A percentile compares a stretch with the other conserved stretches of the same genome.
phyloP scores from a whole-genome alignment of 2,113 vertebrate genomes.

The Pomatostomus ruficeps region DNA sequence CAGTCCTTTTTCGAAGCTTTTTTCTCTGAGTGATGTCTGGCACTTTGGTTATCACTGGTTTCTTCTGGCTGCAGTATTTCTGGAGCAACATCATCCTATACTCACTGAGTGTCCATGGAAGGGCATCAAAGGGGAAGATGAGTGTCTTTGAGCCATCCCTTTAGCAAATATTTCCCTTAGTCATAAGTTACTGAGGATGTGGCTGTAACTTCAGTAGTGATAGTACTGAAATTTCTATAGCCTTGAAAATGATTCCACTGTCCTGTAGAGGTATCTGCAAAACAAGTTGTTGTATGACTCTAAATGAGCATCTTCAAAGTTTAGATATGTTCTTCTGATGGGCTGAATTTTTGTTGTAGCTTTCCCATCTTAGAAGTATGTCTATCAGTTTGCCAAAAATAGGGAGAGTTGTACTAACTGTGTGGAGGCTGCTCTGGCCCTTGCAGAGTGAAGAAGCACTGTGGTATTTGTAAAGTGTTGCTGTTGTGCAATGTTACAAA shows the following conservation, averaged over 20 bases:
- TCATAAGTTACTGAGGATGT: not conserved
- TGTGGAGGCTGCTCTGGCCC: not conserved
- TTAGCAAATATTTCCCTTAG: not conserved
- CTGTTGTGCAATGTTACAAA: not conserved
- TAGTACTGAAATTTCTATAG: not conserved
- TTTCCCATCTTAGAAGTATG: not conserved
- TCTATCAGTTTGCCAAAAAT: not conserved
- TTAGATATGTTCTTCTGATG: not conserved
- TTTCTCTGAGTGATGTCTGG: not conserved
- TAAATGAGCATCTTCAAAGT: not conserved
- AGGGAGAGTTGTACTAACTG: not conserved
- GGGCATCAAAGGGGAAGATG: not conserved
- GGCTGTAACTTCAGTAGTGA: not conserved
- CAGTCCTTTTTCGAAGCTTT: accelerated
- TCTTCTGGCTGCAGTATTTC: not conserved
- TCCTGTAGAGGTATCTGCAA: not conserved
- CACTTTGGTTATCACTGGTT: not conserved
- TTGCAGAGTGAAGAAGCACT: not conserved
- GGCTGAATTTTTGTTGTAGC: not conserved
- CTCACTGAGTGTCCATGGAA: not conserved
- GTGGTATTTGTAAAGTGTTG: not conserved
- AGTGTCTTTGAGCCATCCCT: not conserved
- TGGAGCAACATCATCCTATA: not conserved
- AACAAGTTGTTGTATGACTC: not conserved
- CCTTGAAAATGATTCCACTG: not conserved